A percentile compares a stretch with the other conserved stretches of the same genome.
phyloP scores from a whole-genome alignment of 2,888 invertebrate genomes.

The Lampropteryx suffumata region DNA sequence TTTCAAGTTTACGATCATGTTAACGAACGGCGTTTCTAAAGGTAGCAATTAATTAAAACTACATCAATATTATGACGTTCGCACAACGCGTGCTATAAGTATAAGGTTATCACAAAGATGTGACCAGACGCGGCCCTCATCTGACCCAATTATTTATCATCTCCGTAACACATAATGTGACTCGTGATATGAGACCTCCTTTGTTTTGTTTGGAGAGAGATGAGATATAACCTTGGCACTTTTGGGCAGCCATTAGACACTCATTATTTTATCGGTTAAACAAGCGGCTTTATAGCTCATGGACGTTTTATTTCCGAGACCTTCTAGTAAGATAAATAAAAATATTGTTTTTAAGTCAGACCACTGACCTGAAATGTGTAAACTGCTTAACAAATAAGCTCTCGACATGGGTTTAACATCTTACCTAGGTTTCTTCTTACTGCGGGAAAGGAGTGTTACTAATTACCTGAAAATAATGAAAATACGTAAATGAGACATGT shows the following conservation, averaged over 20 bases:
- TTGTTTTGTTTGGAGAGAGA: constrained; percentile 39
- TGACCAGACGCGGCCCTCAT: constrained; percentile 70
- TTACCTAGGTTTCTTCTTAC: too few species aligned
- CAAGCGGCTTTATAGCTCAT: background rate
- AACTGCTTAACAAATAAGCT: too few species aligned
- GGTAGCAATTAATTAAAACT: background rate
- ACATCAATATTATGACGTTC: constrained; percentile 40
- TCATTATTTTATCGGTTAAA: background rate
- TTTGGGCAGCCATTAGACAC: constrained; percentile 15
- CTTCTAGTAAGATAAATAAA: background rate
- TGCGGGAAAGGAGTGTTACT: too few species aligned
- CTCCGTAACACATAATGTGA: constrained; percentile 46
- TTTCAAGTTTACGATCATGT: too few species aligned
- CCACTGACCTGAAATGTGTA: too few species aligned
- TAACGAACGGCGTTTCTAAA: too few species aligned
- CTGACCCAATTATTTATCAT: constrained; percentile 74
- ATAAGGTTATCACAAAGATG: constrained; percentile 60
- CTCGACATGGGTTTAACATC: too few species aligned
- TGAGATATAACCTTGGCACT: constrained; percentile 50
- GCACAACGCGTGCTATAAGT: constrained; percentile 49
- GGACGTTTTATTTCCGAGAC: background rate
- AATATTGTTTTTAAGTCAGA: too few species aligned
- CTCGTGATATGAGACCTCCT: constrained; percentile 45
- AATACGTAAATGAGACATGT: too few species aligned
- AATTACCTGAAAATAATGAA: too few species aligned